Conservation (phyloP, 2,888 invertebrate species). For the Dynastes grantii region DNA sequence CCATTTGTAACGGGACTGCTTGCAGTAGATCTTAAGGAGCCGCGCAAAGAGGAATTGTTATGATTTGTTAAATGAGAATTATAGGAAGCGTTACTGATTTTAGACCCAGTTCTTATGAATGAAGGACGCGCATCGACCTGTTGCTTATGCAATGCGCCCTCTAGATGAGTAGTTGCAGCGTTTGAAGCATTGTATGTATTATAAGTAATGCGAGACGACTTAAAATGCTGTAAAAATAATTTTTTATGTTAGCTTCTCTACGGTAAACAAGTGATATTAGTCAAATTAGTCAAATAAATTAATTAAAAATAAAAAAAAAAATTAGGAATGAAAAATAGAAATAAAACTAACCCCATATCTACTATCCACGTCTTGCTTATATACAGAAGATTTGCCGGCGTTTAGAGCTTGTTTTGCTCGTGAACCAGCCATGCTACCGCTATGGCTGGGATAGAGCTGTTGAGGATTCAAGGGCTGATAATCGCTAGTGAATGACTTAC, state of each 20-base stretch:
- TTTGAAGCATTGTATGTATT: constrained; percentile 58
- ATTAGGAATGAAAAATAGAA: constrained; percentile 21
- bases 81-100: constrained; percentile 62
- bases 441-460: constrained; percentile 60
- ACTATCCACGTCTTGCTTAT: constrained; percentile 60
- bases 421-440: constrained; percentile 55
- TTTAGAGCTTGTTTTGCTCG: constrained; percentile 58
- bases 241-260: constrained; percentile 49
- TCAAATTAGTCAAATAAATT: constrained; percentile 38
- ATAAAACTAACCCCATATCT: constrained; percentile 61
- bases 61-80: constrained; percentile 62
- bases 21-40: constrained; percentile 59
- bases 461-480: constrained; percentile 60
- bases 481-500: constrained; percentile 61
- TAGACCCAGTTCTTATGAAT: constrained; percentile 57
- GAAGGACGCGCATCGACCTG: constrained; percentile 46
- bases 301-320: constrained; percentile 1
- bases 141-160: constrained; percentile 53
- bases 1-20: constrained; percentile 60
- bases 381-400: constrained; percentile 60
- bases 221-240: constrained; percentile 59
- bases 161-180: constrained; percentile 52
- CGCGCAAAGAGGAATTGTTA: constrained; percentile 60
- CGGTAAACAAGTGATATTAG: constrained; percentile 34
- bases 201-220: constrained; percentile 59